Conservation (phyloP, 1,140 invertebrate species). For the Macrocentrus cingulum region DNA sequence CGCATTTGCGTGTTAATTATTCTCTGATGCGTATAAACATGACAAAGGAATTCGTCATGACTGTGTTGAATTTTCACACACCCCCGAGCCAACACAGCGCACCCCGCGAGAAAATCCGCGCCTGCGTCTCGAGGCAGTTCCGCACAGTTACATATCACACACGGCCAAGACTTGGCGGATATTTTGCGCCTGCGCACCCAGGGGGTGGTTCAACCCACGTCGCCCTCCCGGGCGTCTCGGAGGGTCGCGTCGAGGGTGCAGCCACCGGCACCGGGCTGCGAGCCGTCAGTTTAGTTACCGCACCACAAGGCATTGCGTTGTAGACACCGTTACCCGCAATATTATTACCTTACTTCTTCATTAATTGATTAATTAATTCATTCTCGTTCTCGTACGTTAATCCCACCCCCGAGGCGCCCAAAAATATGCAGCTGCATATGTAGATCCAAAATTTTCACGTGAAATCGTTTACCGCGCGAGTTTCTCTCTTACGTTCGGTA, state of each 20-base stretch:
- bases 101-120: too few species aligned
- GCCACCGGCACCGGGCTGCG: conserved; percentile 38
- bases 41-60: too few species aligned
- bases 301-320: conserved; percentile 62
- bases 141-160: too few species aligned
- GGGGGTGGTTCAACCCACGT: conserved; percentile 16
- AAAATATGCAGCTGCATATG: neutral
- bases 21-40: too few species aligned
- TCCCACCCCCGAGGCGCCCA: neutral
- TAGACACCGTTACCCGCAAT: conserved; percentile 58
- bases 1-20: too few species aligned
- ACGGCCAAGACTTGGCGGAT: too few species aligned
- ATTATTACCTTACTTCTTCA: conserved; percentile 55
- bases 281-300: conserved; percentile 62
- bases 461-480: too few species aligned
- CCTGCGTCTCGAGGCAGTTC: too few species aligned
- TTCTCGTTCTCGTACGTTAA: conserved; percentile 33
- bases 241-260: conserved; percentile 38
- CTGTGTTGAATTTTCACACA: too few species aligned
- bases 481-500: too few species aligned
- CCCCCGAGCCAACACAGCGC: too few species aligned
- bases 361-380: conserved; percentile 39
- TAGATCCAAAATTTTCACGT: too few species aligned
- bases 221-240: conserved; percentile 20
- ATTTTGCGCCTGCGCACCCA: neutral